These are phyloP conservation scores for Sympetrum striolatum DNA, from an alignment of 2,888 invertebrate species.

Conservation along the genomic window DNA sequence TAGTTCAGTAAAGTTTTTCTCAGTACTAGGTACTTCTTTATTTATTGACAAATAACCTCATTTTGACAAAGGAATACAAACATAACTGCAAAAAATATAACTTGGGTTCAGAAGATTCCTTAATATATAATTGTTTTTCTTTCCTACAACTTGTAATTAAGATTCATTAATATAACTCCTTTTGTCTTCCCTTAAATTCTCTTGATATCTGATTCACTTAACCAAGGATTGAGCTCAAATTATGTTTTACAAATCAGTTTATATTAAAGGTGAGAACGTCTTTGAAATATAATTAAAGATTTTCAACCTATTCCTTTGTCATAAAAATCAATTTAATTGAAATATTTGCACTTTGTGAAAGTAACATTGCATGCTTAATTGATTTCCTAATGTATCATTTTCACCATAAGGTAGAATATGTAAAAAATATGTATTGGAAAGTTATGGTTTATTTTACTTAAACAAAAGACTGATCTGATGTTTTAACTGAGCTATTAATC, in stretches of 20 bases:
- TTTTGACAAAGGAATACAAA: background rate
- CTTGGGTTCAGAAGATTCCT: too few species aligned
- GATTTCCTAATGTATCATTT: background rate
- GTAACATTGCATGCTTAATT: background rate
- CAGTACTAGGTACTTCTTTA: background rate
- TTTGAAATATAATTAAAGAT: background rate
- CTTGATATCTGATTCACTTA: too few species aligned
- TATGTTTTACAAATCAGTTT: too few species aligned
- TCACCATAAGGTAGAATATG: background rate
- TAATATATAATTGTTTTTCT: too few species aligned
- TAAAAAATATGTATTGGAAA: background rate
- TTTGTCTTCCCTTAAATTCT: too few species aligned
- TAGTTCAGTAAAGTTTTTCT: background rate
- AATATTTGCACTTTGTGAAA: background rate
- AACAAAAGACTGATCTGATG: conserved; percentile 20
- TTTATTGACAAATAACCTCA: background rate
- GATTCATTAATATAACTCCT: too few species aligned
- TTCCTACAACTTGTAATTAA: too few species aligned
- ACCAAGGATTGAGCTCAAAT: too few species aligned
- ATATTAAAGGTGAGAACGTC: too few species aligned
- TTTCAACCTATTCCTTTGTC: background rate
- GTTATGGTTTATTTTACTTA: background rate
- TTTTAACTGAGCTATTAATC: background rate
- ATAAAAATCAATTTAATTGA: background rate
- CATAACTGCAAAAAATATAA: too few species aligned